Base-by-base conservation (phyloP, 2,113 vertebrate genomes). In the Rhabdomys dilectus region DNA sequence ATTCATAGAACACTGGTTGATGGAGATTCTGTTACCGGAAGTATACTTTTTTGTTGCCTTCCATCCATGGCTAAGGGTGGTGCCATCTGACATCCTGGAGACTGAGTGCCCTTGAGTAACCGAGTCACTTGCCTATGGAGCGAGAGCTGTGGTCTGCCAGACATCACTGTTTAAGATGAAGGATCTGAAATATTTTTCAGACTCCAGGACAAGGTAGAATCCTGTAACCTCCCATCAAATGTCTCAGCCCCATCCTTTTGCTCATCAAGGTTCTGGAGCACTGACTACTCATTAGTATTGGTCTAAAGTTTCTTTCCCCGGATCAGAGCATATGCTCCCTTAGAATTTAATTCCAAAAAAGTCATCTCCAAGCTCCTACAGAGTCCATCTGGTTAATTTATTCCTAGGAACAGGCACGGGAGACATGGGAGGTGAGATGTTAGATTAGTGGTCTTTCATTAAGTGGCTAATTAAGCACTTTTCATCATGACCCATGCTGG, bases 381-480 rank as follows among this genome's bases (percentile, higher is more conserved):
- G 39, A 26, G 34, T 78, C 45, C 39, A 36, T 53, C 45, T 39
- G 42, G 21, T 62, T 78, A 64, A 92, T 90, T 89, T 85, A 39
- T n/a, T 80, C 21, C 53, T 77, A 45, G 72, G 53, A 86, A 31
- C 5, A 12, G 45, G 31, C 76, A 42, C 51, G 22, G 60, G 62
- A 80, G 10, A 7, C 76, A 31, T 39, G 19, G 64, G 75, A 88
- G 13, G 11, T 77, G 7, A 36, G 45, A 21, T 77, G 39, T 60
- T 91, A 62, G 26, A 76, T 76, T 75, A 72, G 31, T 91, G n/a
- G 82, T n/a, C 77, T 91, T 91, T 93, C 29, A 39, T 51, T 66
- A 92, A 89, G 19, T n/a, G 31, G 15, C 39, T 95, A 92, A 90
- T 85, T 80, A 58, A 53, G 45, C 58, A 93, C 9, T 92, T 96